A percentile compares a stretch with the other conserved stretches of the same genome.
Evolutionary conservation across 2,888 invertebrate genomes (phyloP).

Genomic region (Brassicogethes aeneus): DNA sequence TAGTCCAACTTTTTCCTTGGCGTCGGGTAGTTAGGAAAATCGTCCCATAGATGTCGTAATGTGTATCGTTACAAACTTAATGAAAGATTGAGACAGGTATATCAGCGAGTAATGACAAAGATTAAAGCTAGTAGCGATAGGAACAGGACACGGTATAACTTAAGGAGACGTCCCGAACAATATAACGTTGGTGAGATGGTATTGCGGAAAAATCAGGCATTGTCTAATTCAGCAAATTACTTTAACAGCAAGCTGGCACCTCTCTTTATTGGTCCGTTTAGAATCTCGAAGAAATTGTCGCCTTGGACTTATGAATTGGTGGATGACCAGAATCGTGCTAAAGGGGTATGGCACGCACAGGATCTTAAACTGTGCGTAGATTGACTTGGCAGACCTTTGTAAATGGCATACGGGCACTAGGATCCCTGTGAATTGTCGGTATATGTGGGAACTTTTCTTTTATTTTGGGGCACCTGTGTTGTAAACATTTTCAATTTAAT

Average conservation of each 20-base stretch:
- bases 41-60: no score
- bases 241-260: background rate
- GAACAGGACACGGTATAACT: background rate
- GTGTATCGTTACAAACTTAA: no score
- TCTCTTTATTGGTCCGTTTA: no score
- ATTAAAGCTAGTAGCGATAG: background rate
- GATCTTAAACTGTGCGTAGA: constrained; percentile 1
- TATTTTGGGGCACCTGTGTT: no score
- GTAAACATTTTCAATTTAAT: no score
- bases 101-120: background rate
- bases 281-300: no score
- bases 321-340: background rate
- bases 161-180: background rate
- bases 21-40: no score
- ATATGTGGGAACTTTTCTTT: no score
- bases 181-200: background rate
- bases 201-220: background rate
- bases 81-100: background rate
- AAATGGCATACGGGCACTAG: no score
- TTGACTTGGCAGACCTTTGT: no score
- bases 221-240: background rate
- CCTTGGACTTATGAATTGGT: constrained; percentile 4
- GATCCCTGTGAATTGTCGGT: no score
- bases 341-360: background rate
- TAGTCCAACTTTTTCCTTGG: no score